Evolutionary conservation across 2,113 vertebrate species (phyloP).

Genomic region (Accipiter cooperii): DNA sequence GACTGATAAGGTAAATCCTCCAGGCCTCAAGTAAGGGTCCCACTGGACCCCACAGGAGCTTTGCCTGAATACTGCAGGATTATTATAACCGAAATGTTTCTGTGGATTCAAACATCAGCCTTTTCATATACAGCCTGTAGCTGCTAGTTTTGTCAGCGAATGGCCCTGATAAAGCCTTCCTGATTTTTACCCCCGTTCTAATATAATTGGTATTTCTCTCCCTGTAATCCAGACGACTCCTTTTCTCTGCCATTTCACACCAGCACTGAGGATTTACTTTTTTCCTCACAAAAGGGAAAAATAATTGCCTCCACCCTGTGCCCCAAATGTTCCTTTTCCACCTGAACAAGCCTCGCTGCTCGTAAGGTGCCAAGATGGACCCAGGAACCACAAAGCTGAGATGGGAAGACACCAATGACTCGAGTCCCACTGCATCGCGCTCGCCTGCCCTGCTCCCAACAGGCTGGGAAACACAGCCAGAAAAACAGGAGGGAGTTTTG

Average conservation of each 20-base stretch:
- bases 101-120: neutral
- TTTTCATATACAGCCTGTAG: neutral
- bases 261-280: neutral
- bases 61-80: neutral
- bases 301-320: neutral
- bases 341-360: neutral
- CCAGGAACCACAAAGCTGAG: neutral
- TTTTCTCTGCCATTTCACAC: neutral
- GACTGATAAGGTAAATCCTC: neutral
- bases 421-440: fast-evolving
- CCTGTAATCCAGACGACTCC: neutral
- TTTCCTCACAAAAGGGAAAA: neutral
- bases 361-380: neutral
- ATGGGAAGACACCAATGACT: neutral
- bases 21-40: neutral
- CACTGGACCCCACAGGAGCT: neutral
- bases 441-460: fast-evolving
- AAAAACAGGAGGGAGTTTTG: neutral
- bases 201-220: neutral
- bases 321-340: neutral
- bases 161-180: neutral
- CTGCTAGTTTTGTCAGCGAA: neutral
- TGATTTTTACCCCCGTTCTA: neutral
- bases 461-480: neutral
- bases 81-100: neutral